Percentiles rank a stretch among this genome's conserved stretches.
Conservation (phyloP, 2,113 vertebrate genomes). For the Tamias sibiricus region DNA sequence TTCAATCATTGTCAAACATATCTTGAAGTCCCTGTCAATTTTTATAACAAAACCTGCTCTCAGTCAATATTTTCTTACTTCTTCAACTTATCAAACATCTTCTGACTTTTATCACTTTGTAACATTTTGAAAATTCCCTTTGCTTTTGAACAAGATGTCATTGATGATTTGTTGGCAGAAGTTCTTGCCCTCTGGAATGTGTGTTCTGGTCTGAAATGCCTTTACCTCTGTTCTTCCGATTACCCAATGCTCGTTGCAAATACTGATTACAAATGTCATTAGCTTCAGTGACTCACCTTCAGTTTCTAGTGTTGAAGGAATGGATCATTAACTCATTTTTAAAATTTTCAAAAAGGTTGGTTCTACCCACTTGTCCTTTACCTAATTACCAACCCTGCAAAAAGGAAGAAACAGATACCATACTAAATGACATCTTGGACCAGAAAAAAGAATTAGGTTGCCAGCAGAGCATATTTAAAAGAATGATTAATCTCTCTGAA, state of each 20-base stretch:
- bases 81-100: conserved; percentile 48
- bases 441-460: conserved; percentile 46
- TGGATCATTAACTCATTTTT: conserved; percentile 60
- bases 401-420: conserved; percentile 38
- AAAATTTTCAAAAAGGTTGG: conserved; percentile 42
- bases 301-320: conserved; percentile 56
- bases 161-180: conserved; percentile 9
- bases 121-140: conserved; percentile 38
- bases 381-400: conserved; percentile 53
- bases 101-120: conserved; percentile 52
- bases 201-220: not conserved
- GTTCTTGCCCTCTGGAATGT: conserved; percentile 22
- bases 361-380: conserved; percentile 66
- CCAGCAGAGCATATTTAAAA: conserved; percentile 54
- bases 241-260: conserved; percentile 16
- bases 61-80: conserved; percentile 71
- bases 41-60: conserved; percentile 60
- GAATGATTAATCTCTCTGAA: conserved; percentile 75
- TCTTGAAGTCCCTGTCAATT: conserved; percentile 52
- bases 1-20: conserved; percentile 65
- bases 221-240: not conserved
- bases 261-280: conserved; percentile 47
- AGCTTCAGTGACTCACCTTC: conserved; percentile 56
- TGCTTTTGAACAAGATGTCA: conserved; percentile 46
- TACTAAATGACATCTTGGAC: conserved; percentile 48